A percentile compares a stretch with the other conserved stretches of the same genome.
These are phyloP conservation scores for Wasmannia auropunctata DNA, from an alignment of 1,140 invertebrate genomes.

Conservation along the genomic window DNA sequence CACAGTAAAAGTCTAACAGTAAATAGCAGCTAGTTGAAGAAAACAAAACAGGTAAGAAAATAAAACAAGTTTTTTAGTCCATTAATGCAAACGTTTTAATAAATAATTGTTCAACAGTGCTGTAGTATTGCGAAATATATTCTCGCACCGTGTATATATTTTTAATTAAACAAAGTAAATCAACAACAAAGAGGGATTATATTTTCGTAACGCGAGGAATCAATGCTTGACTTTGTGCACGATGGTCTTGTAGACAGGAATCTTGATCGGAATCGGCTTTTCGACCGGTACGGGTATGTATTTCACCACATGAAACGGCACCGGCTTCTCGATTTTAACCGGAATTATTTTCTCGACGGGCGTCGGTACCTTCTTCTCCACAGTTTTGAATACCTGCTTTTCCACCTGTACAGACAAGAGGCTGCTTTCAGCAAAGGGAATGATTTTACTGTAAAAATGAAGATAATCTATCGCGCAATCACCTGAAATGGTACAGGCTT, in stretches of 20 bases:
- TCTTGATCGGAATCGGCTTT: conserved; percentile 81
- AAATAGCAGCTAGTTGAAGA: neutral
- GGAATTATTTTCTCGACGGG: conserved; percentile 79
- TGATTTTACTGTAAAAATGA: neutral
- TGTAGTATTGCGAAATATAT: neutral
- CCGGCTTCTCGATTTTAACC: conserved; percentile 83
- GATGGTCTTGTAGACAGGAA: conserved; percentile 79
- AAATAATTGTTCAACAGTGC: neutral
- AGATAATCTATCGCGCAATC: neutral
- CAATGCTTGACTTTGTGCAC: conserved; percentile 72
- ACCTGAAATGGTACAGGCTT: conserved; percentile 78
- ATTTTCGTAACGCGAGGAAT: neutral
- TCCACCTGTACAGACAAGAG: conserved; percentile 72
- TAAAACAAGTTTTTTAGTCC: neutral
- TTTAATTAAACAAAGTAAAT: neutral
- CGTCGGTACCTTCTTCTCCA: conserved; percentile 80
- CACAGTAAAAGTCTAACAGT: neutral
- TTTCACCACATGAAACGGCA: conserved; percentile 85
- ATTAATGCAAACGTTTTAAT: conserved; percentile 14
- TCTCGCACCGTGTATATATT: neutral
- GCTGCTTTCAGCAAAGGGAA: neutral
- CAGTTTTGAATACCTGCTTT: conserved; percentile 85
- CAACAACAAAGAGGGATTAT: neutral
- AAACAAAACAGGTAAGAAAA: neutral
- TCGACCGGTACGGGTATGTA: conserved; percentile 84